Percentiles rank a stretch among this genome's conserved stretches.
phyloP scores from a whole-genome alignment of 2,797 vertebrate genomes.

The Myiotriccus ornatus region DNA sequence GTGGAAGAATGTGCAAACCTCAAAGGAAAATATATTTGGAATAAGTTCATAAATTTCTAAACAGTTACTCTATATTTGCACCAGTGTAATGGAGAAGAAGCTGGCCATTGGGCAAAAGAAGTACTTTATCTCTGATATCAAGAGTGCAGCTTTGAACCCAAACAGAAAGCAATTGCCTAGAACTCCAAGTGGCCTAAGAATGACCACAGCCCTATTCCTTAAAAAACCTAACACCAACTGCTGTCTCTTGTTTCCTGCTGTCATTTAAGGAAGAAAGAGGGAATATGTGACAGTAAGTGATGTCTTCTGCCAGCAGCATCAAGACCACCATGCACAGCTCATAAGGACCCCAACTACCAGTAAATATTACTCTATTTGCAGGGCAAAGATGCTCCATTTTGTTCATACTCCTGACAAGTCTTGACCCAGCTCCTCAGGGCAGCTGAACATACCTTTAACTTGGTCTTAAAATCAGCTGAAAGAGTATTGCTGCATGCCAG shows the following conservation, averaged over 20 bases:
- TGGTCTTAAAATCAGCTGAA: background rate
- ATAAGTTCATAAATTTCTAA: background rate
- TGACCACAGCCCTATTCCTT: background rate
- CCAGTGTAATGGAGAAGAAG: background rate
- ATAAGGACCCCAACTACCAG: background rate
- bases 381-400: background rate
- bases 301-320: background rate
- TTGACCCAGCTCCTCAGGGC: background rate
- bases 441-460: background rate
- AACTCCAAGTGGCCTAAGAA: background rate
- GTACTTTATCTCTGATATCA: background rate
- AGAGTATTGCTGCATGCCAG: background rate
- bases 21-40: background rate
- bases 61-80: background rate
- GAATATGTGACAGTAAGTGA: background rate
- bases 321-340: background rate
- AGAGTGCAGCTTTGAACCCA: background rate
- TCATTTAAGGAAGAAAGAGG: background rate
- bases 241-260: background rate
- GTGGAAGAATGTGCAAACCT: background rate
- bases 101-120: background rate
- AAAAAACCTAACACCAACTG: background rate
- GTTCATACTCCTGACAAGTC: background rate
- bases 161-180: background rate
- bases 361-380: background rate